A percentile compares a stretch with the other conserved stretches of the same genome.
phyloP scores from a whole-genome alignment of 1,140 invertebrate species.

The Bradysia coprophila region DNA sequence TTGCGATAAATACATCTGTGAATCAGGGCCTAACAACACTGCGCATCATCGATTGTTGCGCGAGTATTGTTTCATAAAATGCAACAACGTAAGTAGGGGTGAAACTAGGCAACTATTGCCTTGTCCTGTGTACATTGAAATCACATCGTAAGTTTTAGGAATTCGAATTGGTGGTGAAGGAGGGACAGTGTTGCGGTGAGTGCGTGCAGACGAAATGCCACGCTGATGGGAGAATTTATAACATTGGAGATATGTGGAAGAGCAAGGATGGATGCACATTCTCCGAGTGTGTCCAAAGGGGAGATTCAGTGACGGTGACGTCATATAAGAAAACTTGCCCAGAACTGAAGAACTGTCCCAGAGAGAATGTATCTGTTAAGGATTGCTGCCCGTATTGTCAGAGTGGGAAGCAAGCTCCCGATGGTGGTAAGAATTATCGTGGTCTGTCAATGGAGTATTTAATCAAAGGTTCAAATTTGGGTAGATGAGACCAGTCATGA shows the following conservation, averaged over 20 bases:
- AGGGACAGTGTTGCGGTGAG: constrained; percentile 13
- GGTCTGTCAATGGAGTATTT: background rate
- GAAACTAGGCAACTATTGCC: background rate
- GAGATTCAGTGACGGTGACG: constrained; percentile 10
- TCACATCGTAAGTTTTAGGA: background rate
- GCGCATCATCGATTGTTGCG: background rate
- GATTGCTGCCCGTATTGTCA: constrained; percentile 16
- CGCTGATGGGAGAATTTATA: constrained; percentile 15
- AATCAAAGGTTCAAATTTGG: background rate
- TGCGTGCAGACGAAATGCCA: constrained; percentile 18
- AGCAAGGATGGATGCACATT: constrained; percentile 17
- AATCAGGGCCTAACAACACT: background rate
- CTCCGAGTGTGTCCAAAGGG: constrained; percentile 12
- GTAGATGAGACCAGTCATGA: too few relatives aligned
- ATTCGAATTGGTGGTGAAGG: background rate
- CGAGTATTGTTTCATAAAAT: background rate
- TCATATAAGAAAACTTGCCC: constrained; percentile 16
- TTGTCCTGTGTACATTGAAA: background rate
- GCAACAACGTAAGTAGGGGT: background rate
- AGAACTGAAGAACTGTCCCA: constrained; percentile 12
- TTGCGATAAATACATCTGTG: background rate
- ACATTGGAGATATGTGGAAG: constrained; percentile 18
- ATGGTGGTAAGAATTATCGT: too few relatives aligned
- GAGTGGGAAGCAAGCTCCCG: too few relatives aligned
- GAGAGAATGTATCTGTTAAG: constrained; percentile 9